A percentile compares a stretch with the other conserved stretches of the same genome.
Conservation (phyloP, 2,797 vertebrate species). For the Trachops cirrhosus region DNA sequence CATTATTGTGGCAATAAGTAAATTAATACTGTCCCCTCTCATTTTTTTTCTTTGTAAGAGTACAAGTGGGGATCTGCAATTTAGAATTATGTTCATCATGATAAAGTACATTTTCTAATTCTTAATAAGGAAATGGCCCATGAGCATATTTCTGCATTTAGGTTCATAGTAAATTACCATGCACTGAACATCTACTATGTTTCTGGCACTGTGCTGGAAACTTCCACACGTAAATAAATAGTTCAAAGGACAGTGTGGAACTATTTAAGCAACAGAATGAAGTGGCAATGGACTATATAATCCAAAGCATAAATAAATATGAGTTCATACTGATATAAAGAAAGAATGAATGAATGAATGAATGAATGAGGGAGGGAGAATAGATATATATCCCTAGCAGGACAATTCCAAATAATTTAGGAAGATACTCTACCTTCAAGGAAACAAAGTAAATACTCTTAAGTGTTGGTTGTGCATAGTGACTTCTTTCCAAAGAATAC, state of each 20-base stretch:
- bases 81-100: neutral
- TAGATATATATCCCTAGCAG: neutral
- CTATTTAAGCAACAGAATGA: neutral
- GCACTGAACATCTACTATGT: neutral
- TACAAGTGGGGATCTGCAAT: neutral
- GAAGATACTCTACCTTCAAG: neutral
- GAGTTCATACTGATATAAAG: neutral
- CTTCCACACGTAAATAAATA: neutral
- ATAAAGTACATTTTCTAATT: neutral
- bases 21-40: neutral
- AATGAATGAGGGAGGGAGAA: neutral
- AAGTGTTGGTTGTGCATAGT: neutral
- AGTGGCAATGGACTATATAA: neutral
- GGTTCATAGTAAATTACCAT: neutral
- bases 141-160: neutral
- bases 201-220: neutral
- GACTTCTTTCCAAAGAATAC: neutral
- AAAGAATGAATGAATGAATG: neutral
- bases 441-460: neutral
- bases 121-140: neutral
- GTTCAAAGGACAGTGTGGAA: neutral
- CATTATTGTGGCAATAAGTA: neutral
- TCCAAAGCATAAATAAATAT: slow-evolving; percentile 13
- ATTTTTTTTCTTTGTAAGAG: neutral
- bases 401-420: neutral